Base-by-base conservation (phyloP, 2,797 vertebrate species). In the Acridotheres tristis region DNA sequence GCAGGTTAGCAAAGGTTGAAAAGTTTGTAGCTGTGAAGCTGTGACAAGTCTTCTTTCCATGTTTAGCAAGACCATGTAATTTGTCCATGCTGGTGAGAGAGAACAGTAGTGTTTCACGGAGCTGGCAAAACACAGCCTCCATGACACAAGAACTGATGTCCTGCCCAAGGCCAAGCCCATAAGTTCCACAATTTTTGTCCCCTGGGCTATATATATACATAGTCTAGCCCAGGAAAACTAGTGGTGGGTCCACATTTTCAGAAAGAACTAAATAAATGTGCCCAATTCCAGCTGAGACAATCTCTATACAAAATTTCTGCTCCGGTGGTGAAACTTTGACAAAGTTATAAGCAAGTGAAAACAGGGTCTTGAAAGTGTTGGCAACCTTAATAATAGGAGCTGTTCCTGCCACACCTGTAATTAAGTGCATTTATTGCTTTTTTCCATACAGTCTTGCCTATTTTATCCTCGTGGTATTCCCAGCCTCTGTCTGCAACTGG, bases 341-440 rank as follows among this genome's bases (percentile, higher is more conserved):
- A 34, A 94, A 91, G 57, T 74, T 81, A 51, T 34, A 78, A 88
- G 51, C 79, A 84, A 94, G 62, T 91, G 71, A 94, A 93, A 95
- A 94, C 48, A 93, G 57, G 51, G 85, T 85, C 87, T 94, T 89
- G 85, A 59, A 93, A 90, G 62, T 88, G 63, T 22, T 16, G 3
- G 40, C 62, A 94, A 11, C 43, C 19, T 91, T 94, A 95, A 86
- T 94, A 88, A 94, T 8, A 94, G 94, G 59, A 95, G 51, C 59
- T 81, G 55, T 79, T 91, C 30, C 66, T 78, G 66, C 83, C 88
- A 93, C 93, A 62, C 93, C 93, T 94, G 38, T 94, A 90, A 95
- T 96, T 95, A 94, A 88, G 21, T 3, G 3, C 67, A 63, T 94
- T 96, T 75, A 93, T 81, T 95, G 85, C 6, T 84, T 94, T 94